Percentiles rank a stretch among this genome's conserved stretches.
Evolutionary conservation across 2,113 vertebrate genomes (phyloP).

Genomic region (Coptodon bakossiorum): DNA sequence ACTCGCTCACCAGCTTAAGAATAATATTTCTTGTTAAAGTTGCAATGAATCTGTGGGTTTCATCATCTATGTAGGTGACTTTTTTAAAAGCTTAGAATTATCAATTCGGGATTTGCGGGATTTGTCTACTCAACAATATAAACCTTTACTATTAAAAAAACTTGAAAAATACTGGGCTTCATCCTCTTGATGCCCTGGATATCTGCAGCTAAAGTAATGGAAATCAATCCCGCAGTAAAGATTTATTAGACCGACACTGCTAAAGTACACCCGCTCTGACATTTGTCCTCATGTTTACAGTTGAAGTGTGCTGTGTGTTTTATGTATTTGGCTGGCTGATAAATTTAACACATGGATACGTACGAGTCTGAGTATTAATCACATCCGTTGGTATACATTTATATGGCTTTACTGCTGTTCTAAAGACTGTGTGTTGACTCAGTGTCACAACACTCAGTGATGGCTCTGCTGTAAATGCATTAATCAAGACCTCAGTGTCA

Average conservation of each 20-base stretch:
- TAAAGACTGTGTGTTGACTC: background rate
- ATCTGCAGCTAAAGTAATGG: background rate
- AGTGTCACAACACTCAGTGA: background rate
- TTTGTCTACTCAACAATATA: background rate
- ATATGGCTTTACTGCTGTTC: background rate
- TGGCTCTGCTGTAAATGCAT: slow-evolving; percentile 22
- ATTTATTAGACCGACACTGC: background rate
- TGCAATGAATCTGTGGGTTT: background rate
- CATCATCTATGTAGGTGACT: background rate
- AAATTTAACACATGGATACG: background rate
- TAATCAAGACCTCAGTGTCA: background rate
- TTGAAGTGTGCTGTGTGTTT: background rate
- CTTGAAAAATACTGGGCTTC: background rate
- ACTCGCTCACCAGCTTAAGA: background rate
- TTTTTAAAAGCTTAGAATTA: background rate
- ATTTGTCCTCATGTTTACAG: background rate
- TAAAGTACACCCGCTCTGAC: background rate
- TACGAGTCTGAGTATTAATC: background rate
- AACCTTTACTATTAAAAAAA: background rate
- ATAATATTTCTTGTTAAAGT: background rate
- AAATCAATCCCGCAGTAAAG: background rate
- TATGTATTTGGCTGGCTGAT: background rate
- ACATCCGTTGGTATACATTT: slow-evolving; percentile 2
- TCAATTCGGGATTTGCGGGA: background rate
- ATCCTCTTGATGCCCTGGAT: background rate